Conservation (phyloP, 2,113 vertebrate species). For the Todiramphus saurophagus region DNA sequence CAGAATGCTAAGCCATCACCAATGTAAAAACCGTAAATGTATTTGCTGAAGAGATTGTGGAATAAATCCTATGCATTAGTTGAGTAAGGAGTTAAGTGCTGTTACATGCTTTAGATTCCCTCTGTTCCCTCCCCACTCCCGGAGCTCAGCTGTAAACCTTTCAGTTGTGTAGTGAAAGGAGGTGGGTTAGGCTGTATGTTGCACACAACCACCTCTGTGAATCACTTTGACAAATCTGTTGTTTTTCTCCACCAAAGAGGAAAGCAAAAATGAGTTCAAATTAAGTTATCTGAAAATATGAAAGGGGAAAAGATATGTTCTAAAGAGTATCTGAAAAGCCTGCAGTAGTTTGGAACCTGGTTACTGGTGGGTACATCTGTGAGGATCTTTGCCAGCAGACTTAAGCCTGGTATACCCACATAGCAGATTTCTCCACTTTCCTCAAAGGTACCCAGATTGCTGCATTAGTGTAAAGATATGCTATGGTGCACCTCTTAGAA, state of each 20-base stretch:
- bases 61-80: not conserved
- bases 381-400: not conserved
- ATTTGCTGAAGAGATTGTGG: not conserved
- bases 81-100: not conserved
- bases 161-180: not conserved
- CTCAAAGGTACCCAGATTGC: not conserved
- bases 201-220: not conserved
- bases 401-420: not conserved
- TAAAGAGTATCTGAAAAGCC: not conserved
- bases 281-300: not conserved
- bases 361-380: not conserved
- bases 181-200: not conserved
- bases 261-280: not conserved
- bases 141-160: constrained; percentile 15
- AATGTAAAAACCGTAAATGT: not conserved
- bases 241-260: not conserved
- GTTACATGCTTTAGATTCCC: not conserved
- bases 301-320: not conserved
- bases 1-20: not conserved
- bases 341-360: not conserved
- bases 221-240: not conserved
- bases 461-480: not conserved
- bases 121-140: not conserved
- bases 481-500: not conserved
- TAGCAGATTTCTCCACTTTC: not conserved